A percentile compares a stretch with the other conserved stretches of the same genome.
phyloP scores from a whole-genome alignment of 2,888 invertebrate genomes.

The Aethes cnicana region DNA sequence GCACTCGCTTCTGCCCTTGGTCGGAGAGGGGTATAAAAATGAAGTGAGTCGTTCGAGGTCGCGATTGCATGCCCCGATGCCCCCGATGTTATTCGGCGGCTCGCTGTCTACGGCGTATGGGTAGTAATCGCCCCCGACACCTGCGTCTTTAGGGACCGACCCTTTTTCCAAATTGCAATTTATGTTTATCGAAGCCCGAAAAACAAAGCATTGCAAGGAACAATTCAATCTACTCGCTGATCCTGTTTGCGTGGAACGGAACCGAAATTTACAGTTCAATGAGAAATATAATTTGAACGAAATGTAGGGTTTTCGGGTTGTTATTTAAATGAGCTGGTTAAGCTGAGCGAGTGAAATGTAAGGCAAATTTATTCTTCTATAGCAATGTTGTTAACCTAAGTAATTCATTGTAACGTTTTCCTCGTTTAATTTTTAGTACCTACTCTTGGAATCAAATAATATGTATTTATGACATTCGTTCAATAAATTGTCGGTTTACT shows the following conservation, averaged over 20 bases:
- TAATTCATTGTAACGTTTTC: too few relatives aligned
- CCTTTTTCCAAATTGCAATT: conserved; percentile 49
- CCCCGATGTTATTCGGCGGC: conserved; percentile 14
- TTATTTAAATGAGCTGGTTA: conserved; percentile 11
- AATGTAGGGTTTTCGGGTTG: conserved; percentile 5
- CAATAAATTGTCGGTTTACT: too few relatives aligned
- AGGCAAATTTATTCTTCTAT: too few relatives aligned
- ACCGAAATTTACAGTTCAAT: conserved; percentile 16
- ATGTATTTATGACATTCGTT: too few relatives aligned
- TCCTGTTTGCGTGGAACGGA: conserved; percentile 5
- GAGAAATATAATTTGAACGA: conserved; percentile 11
- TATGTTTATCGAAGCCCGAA: conserved; percentile 25
- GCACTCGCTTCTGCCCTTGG: not conserved
- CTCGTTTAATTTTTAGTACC: too few relatives aligned
- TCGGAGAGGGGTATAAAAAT: not conserved
- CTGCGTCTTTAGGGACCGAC: conserved; percentile 29
- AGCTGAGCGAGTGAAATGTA: not conserved
- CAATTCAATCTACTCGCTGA: conserved; percentile 23
- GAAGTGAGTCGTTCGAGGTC: conserved; percentile 1
- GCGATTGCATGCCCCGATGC: conserved; percentile 6
- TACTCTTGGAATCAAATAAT: too few relatives aligned
- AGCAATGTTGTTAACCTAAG: too few relatives aligned
- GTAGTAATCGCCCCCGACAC: conserved; percentile 8
- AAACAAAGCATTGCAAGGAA: conserved; percentile 21
- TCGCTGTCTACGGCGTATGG: conserved; percentile 1